Base-by-base conservation (phyloP, 1,140 invertebrate species). In the Leguminivora glycinivorella region DNA sequence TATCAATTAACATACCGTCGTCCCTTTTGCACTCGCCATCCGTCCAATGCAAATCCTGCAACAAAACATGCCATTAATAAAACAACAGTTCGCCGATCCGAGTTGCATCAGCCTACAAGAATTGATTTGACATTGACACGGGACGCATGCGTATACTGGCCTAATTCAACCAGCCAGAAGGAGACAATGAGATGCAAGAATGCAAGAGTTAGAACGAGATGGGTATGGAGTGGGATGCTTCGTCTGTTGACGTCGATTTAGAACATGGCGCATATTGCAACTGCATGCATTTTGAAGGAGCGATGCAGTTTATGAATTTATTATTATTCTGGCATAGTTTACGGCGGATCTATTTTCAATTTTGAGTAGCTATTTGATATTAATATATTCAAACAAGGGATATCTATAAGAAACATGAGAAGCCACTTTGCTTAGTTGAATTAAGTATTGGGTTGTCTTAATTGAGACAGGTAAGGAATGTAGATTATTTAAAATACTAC, bases 41-140 rank as follows among this genome's bases (percentile, higher is more conserved):
- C 26, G 9, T 34, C n/a, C 58, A 63, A 63, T 17, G 58, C 10
- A 17, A 63, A 63, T 63, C 58, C 66, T 78, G 76, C 66, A 77
- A 77, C 67, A 74, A 76, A 72, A 76, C 75, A 79, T 73, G 73
- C 69, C 68, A 74, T 74, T 70, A 70, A 67, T 71, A 76, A 75
- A 58, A 63, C 70, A 52, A 74, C 69, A 67, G 60, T 74, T 69
- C 72, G 71, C 75, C 79, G 79, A 79, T 83, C 73, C 75, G 77
- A 74, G 66, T 86, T 90, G 88, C 88, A 90, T 88, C 85, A 89
- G 87, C 86, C 81, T 87, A 88, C 78, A 75, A 83, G 78, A 83
- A 91, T 91, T 91, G 88, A 91, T 91, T 91, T 87, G 88, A 91
- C 88, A 89, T 91, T 89, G 88, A 89, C 82, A 84, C 76, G 72